Conservation (phyloP, 2,113 vertebrate species). For the Alectura lathami region DNA sequence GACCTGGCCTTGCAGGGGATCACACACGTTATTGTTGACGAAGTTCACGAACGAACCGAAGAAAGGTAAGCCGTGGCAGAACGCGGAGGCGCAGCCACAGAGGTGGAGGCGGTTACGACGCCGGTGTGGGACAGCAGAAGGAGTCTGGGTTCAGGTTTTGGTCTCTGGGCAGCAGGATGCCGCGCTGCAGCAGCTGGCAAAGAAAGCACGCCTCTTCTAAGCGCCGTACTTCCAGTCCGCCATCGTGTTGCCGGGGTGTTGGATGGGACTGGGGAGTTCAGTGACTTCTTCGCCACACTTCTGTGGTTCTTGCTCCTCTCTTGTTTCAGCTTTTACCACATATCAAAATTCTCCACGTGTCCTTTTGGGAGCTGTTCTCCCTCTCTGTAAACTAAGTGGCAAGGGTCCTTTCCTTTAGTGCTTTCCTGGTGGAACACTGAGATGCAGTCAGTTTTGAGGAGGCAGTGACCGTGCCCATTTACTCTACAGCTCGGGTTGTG, state of each 20-base stretch:
- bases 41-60: conserved; percentile 96
- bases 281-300: background rate
- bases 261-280: background rate
- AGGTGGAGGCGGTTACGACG: background rate
- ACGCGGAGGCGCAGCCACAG: background rate
- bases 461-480: background rate
- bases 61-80: conserved; percentile 84
- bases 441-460: background rate
- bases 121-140: background rate
- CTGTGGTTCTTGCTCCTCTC: background rate
- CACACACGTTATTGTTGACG: conserved; percentile 93
- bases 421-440: background rate
- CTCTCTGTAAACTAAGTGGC: background rate
- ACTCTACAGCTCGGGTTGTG: background rate
- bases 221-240: background rate
- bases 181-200: background rate
- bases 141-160: background rate
- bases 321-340: background rate
- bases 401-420: background rate
- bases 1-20: conserved; percentile 85
- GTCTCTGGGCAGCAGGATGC: background rate
- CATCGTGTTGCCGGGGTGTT: background rate
- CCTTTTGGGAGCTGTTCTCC: background rate
- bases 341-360: background rate
- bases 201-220: background rate